Evolutionary conservation across 2,113 vertebrate species (phyloP).

Genomic region (Oreochromis tanganicae): DNA sequence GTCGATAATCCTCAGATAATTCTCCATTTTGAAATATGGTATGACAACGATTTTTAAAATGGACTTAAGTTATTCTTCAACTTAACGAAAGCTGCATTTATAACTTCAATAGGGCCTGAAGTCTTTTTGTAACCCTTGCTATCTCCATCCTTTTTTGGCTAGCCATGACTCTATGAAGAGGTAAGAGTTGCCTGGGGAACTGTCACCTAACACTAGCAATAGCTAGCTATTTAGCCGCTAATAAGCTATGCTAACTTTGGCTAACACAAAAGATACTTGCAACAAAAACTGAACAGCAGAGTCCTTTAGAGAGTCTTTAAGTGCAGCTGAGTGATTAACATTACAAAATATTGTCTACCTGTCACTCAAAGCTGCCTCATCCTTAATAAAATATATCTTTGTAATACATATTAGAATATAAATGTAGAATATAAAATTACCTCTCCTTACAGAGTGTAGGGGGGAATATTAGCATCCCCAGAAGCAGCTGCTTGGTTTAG

Average conservation of each 20-base stretch:
- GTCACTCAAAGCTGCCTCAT: background rate
- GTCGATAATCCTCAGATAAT: no score
- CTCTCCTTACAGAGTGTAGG: background rate
- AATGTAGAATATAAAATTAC: background rate
- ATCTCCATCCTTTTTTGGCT: background rate
- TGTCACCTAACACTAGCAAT: background rate
- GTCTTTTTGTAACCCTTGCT: background rate
- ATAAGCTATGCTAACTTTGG: background rate
- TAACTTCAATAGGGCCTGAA: background rate
- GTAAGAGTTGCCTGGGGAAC: background rate
- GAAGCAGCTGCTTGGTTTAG: background rate
- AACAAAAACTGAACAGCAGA: background rate
- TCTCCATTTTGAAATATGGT: no score
- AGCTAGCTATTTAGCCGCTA: background rate
- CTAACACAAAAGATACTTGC: background rate
- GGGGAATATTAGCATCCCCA: background rate
- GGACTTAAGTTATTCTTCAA: no score
- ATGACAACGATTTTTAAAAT: no score
- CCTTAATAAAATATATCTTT: background rate
- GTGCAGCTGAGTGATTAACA: background rate
- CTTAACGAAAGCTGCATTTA: background rate
- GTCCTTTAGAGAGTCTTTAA: background rate
- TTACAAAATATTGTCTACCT: background rate
- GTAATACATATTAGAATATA: background rate
- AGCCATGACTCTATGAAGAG: background rate